Conservation (phyloP, 2,113 vertebrate species). For the Rhea pennata region DNA sequence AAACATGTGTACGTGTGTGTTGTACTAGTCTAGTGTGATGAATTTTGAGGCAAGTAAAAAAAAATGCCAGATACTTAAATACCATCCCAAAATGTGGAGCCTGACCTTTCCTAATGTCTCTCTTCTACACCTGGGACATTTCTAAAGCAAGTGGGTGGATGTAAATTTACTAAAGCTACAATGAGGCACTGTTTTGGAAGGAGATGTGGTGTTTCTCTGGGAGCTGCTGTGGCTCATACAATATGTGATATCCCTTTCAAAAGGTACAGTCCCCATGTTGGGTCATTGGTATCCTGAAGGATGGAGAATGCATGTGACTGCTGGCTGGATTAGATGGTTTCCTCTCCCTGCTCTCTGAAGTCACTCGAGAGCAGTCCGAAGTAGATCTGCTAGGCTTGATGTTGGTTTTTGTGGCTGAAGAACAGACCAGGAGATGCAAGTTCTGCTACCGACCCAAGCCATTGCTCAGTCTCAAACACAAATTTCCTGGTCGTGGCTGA, state of each 20-base stretch:
- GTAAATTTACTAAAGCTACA: neutral
- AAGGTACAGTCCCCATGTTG: neutral
- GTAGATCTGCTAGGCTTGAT: neutral
- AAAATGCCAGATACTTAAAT: neutral
- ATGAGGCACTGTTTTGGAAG: neutral
- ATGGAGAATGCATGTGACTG: neutral
- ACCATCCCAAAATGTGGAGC: neutral
- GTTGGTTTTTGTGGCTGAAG: neutral
- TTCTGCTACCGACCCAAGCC: neutral
- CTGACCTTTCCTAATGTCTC: neutral
- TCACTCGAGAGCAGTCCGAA: neutral
- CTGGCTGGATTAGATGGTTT: neutral
- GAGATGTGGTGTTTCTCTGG: accelerated
- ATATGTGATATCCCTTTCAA: neutral
- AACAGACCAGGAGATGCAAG: neutral
- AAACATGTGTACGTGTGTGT: neutral
- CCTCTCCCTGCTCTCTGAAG: neutral
- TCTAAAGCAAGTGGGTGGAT: neutral
- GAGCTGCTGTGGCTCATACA: neutral
- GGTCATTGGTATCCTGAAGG: neutral
- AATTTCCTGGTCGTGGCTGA: neutral
- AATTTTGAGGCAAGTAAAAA: neutral
- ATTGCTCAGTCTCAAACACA: neutral
- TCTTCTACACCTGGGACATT: neutral
- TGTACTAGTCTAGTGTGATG: neutral